These are phyloP conservation scores for Garrulus glandarius DNA, from an alignment of 2,797 vertebrate species.

Conservation along the genomic window DNA sequence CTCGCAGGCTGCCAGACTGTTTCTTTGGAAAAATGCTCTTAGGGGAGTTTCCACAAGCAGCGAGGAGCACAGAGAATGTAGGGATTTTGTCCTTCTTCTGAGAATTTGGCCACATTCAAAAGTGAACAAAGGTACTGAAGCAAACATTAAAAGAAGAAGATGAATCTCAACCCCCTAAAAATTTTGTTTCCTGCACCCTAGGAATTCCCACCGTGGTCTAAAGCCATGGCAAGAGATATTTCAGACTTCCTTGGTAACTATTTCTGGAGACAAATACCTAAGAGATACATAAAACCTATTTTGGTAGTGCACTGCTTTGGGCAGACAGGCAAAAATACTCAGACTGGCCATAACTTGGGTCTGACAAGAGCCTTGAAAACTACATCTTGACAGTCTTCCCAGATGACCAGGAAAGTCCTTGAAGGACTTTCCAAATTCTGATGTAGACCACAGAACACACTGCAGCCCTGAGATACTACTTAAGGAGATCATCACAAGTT, in stretches of 20 bases:
- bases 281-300: neutral
- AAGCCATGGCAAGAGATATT: neutral
- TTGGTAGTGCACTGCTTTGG: neutral
- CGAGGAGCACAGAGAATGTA: neutral
- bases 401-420: neutral
- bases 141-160: neutral
- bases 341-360: neutral
- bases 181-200: neutral
- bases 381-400: neutral
- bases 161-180: neutral
- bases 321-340: neutral
- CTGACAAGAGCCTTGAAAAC: neutral
- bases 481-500: neutral
- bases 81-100: neutral
- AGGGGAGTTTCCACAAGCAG: neutral
- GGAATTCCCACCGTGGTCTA: neutral
- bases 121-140: neutral
- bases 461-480: neutral
- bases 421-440: neutral
- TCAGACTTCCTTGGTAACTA: neutral
- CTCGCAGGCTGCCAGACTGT: neutral
- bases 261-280: neutral
- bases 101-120: neutral
- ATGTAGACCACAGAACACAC: neutral
- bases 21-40: constrained; percentile 12